Percentiles rank a stretch among this genome's conserved stretches.
Conservation (phyloP, 2,888 invertebrate genomes). For the Fabriciana adippe region DNA sequence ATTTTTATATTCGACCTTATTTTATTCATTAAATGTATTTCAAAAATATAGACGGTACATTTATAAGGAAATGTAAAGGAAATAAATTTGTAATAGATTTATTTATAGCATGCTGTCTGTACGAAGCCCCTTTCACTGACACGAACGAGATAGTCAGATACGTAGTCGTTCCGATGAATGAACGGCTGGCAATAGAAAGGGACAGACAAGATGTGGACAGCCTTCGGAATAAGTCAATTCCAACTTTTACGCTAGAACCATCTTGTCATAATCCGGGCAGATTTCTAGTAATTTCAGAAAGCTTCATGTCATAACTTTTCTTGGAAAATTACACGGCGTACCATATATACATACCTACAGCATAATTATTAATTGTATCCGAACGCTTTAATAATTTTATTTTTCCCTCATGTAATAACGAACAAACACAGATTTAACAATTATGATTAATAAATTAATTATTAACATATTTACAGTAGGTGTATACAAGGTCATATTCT, state of each 20-base stretch:
- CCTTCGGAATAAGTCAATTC: constrained; percentile 37
- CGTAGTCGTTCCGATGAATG: constrained; percentile 39
- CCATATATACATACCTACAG: neutral
- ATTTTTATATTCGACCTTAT: too few relatives aligned
- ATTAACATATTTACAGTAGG: neutral
- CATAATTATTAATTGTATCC: too few relatives aligned
- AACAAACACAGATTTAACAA: too few relatives aligned
- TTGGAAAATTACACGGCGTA: neutral
- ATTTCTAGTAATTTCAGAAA: constrained; percentile 23
- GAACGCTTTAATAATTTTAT: too few relatives aligned
- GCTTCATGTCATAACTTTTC: neutral
- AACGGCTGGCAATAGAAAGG: constrained; percentile 37
- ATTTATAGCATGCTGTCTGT: constrained; percentile 23
- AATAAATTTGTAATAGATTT: neutral
- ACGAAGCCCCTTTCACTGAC: constrained; percentile 41
- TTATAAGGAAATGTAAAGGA: constrained; percentile 33
- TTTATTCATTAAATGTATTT: too few relatives aligned
- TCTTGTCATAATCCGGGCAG: constrained; percentile 21
- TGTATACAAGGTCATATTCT: neutral
- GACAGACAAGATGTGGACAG: constrained; percentile 36
- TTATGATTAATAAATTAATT: neutral
- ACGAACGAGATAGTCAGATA: constrained; percentile 38
- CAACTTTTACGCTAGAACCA: constrained; percentile 36
- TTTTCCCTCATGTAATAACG: too few relatives aligned
- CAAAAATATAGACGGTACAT: too few relatives aligned